Base-by-base conservation (phyloP, 23 tunicate species). In the Botrylloides violaceus region DNA sequence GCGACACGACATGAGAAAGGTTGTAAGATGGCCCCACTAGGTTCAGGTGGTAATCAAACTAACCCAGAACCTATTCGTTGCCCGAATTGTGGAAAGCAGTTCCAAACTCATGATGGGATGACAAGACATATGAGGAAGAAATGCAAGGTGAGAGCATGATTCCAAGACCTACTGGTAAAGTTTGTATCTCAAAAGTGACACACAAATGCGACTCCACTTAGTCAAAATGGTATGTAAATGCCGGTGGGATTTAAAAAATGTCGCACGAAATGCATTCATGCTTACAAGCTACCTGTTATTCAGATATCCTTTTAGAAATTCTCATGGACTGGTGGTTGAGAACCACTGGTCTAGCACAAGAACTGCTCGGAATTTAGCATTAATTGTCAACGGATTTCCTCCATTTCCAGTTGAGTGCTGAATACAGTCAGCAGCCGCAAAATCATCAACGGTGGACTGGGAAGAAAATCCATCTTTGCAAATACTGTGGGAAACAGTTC, bases 1-100 rank as follows among this genome's bases (percentile, higher is more conserved):
- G 91, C 91, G 0, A 79, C 75, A 23, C 79, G 97, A 32, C 97
- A 90, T 39, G 97, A 90, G 61, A 90, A 90, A 47, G 86, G 87
- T 32, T 90, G 97, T 53, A 79, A 82, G 12, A 66, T 80, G 76
- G 78, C 81, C 36, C 74, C 74, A 19, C 74, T 56, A 6, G 74
- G 58, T 4, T 32, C 29, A 4, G 58, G 74, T 19, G 58, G 74
- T 23, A 39, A 68, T 37, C 74, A 68, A 68, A 35, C 56, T 5
- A 43, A 68, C 21, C 29, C 58, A 5, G 58, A 43, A 1, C 74
- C 74, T 21, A 43, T 68, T 39, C 30, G 21, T 38, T 68, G 74
- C 47, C 74, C 74, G n/a, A 68, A 68, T 43, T 68, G 74, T 35
- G 74, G 74, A 43, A 68, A 68, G 20, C 74, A 68, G 25, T 68